Base-by-base conservation (phyloP, 2,888 invertebrate genomes). In the Leptopilina drosophilae region DNA sequence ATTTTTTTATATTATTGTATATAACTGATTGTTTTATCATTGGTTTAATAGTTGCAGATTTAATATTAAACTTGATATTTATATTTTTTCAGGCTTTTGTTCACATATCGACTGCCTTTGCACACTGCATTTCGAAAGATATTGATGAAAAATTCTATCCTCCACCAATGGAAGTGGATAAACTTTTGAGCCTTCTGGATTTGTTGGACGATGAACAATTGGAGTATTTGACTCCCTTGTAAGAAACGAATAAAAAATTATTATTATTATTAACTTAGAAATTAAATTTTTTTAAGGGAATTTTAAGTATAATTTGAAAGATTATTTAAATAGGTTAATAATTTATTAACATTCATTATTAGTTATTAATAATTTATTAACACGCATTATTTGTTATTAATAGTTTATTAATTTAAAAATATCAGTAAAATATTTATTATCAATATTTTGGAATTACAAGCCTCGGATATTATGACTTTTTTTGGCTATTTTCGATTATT, bases 51-150 rank as follows among this genome's bases (percentile, higher is more conserved):
- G 0, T 12, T 12, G 2, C 1, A 26, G 1, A 33, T 33, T 49
- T 49, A 12, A 49, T 0, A 12, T 1, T 49, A 20, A 40, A 46
- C 20, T 15, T 11, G 5, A 33, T 77, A 33, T 66, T 14, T 40
- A 49, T 78, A 49, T 49, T 49, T 42, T 20, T 82, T 15, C 80
- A 92, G 92, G 89, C 87, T 9, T 89, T 91, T 69, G 88, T 91
- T 4, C 87, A 92, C 49, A 82, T 92, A 76, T 91, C 91, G 2
- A 91, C 91, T n/a, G 91, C 90, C n/a, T 92, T 85, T 77, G 88
- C 91, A 5, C 84, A 90, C 6, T 91, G 91, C 78, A 78, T 87
- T 7, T 20, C 73, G 3, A 85, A 87, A 78, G 78, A 78, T n/a
- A 90, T 92, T 65, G 89, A 91, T 6, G 92, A 92, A 83, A 85